phyloP scores from a whole-genome alignment of 2,797 vertebrate genomes.

The Malurus leucopterus region DNA sequence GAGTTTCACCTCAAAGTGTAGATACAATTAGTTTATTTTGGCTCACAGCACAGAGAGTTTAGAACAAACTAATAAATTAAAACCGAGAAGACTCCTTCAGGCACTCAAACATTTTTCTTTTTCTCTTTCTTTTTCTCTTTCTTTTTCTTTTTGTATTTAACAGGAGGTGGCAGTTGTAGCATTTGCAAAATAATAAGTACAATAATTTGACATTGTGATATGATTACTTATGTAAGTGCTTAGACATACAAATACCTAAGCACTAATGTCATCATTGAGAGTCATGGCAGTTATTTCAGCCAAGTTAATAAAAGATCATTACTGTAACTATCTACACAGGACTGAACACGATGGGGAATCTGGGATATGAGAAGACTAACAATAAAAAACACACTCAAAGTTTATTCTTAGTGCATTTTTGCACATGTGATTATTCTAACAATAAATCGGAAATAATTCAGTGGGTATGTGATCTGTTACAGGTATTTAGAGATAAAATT shows the following conservation, averaged over 20 bases:
- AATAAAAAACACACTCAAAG: constrained; percentile 33
- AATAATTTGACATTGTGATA: constrained; percentile 50
- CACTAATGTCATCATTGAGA: constrained; percentile 54
- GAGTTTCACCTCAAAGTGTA: constrained; percentile 32
- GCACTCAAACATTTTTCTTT: constrained; percentile 12
- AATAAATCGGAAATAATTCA: background rate
- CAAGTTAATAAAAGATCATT: constrained; percentile 67
- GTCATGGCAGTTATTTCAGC: constrained; percentile 60
- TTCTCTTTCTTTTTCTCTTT: background rate
- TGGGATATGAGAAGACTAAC: constrained; percentile 54
- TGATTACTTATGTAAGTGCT: constrained; percentile 61
- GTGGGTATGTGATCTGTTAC: background rate
- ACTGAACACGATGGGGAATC: constrained; percentile 73
- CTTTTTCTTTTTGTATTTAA: constrained; percentile 48
- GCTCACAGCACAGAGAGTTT: constrained; percentile 28
- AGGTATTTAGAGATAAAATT: background rate
- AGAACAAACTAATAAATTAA: constrained; percentile 55
- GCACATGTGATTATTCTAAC: background rate
- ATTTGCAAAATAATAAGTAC: constrained; percentile 62
- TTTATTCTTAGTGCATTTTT: constrained; percentile 15
- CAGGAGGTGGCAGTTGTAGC: constrained; percentile 58
- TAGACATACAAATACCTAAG: constrained; percentile 58
- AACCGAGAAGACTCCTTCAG: constrained; percentile 41
- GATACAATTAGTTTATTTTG: constrained; percentile 57
- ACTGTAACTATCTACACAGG: constrained; percentile 59